Base-by-base conservation (phyloP, 2,113 vertebrate genomes). In the Marmota flaviventris region DNA sequence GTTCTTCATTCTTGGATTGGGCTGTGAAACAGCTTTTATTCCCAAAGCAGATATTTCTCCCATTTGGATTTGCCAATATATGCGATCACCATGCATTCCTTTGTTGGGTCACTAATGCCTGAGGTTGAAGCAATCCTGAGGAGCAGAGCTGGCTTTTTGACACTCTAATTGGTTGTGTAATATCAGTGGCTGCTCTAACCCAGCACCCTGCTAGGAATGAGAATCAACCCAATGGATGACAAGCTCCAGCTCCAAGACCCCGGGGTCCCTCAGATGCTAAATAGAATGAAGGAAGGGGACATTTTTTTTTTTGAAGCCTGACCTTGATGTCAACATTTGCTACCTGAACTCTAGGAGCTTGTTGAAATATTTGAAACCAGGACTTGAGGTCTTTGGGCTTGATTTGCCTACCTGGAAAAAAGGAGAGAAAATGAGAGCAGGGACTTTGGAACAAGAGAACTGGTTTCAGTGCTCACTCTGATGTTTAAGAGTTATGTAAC, bases 401-500 rank as follows among this genome's bases (percentile, higher is more conserved):
- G 81, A 18, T 69, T 42, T 42, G 34, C 32, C 65, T 84, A 42
- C 4, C 27, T 27, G 56, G 63, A 10, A 24, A 58, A 58, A 75
- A 53, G 53, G 65, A 42, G 42, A 72, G 29, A 45, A 45, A 73
- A 56, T 0, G 61, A 88, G 48, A 94, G 72, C 53, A 8, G 85
- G 56, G 93, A 86, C 95, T 94, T 86, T 63, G 93, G 85, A 94
- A 73, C 39, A 2, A 10, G 95, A 78, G 72, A 84, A 48, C 6
- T 45, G 78, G 13, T 78, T 78, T n/a, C 34, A 81, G 69, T 48
- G 70, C 42, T 37, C 0, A 0, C 37, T 27, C 82, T 91, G 82
- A 45, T 48, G 16, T 42, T 83, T 37, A 29, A 0, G 11, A 88
- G 51, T 77, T 79, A 24, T 13, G 32, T 37, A 94, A 95, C 89